Conservation (phyloP, 2,113 vertebrate species). For the Oncorhynchus tshawytscha region DNA sequence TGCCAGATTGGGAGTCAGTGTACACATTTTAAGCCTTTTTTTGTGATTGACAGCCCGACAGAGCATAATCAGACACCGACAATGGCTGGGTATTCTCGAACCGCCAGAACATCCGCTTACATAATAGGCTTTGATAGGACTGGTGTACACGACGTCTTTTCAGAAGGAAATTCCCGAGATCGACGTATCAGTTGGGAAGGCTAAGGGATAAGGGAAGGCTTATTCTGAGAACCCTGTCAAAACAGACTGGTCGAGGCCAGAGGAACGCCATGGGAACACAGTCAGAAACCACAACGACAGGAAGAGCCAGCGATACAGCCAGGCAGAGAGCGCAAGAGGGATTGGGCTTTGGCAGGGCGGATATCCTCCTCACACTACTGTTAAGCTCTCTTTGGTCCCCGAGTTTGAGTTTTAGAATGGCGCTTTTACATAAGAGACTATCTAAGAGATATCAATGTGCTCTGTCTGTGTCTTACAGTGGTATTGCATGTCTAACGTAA, state of each 20-base stretch:
- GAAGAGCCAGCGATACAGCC: slow-evolving; percentile 5
- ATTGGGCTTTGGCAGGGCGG: too few species aligned
- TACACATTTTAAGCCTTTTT: not conserved
- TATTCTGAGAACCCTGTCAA: slow-evolving; percentile 55
- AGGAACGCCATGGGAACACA: slow-evolving; percentile 24
- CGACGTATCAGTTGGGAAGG: slow-evolving; percentile 40
- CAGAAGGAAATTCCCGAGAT: slow-evolving; percentile 69
- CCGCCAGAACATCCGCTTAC: too few species aligned
- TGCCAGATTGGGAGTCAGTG: not conserved
- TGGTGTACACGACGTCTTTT: slow-evolving; percentile 14
- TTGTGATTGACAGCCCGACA: not conserved
- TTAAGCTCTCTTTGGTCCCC: too few species aligned
- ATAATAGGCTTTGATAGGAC: slow-evolving; percentile 15
- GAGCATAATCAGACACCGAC: not conserved
- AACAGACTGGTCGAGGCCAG: slow-evolving; percentile 49
- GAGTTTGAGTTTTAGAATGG: too few species aligned
- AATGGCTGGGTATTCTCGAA: too few species aligned
- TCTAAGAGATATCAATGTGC: not conserved
- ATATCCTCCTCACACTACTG: too few species aligned
- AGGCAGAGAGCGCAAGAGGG: not conserved
- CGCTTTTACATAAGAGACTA: too few species aligned
- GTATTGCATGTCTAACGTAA: not conserved
- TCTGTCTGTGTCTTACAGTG: too few species aligned
- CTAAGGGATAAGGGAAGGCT: slow-evolving; percentile 31
- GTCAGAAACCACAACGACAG: not conserved